phyloP scores from a whole-genome alignment of 2,113 vertebrate genomes.

The Neomonachus schauinslandi region DNA sequence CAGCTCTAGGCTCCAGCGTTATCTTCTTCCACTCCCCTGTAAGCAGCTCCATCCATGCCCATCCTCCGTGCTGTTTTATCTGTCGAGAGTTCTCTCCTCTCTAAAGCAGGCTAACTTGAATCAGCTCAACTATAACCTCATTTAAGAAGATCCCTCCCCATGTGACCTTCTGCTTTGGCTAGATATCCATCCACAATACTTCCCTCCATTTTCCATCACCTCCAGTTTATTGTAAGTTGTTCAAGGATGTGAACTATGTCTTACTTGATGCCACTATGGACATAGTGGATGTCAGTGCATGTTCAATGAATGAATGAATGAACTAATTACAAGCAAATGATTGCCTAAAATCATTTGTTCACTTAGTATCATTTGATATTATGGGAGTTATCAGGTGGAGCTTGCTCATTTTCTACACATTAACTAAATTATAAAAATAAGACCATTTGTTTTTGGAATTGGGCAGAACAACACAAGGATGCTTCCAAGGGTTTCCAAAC shows the following conservation, averaged over 20 bases:
- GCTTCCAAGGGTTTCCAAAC: background rate
- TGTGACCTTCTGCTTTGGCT: background rate
- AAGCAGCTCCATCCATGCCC: background rate
- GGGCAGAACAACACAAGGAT: background rate
- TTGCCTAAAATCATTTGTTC: background rate
- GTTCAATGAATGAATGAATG: background rate
- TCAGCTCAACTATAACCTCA: background rate
- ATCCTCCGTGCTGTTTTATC: background rate
- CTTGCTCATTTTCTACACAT: background rate
- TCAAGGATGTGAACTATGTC: background rate
- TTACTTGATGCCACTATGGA: background rate
- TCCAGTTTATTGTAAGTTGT: background rate
- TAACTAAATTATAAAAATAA: conserved; percentile 42
- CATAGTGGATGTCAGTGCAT: background rate
- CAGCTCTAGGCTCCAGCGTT: background rate
- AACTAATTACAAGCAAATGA: background rate
- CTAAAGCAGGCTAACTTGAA: background rate
- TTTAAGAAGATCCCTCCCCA: background rate
- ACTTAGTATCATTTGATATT: background rate
- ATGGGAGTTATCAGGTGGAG: background rate
- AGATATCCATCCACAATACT: background rate
- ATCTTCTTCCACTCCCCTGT: background rate
- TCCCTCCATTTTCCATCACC: background rate
- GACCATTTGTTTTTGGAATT: conserved; percentile 19
- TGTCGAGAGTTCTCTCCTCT: background rate